Percentiles rank a stretch among this genome's conserved stretches.
Conservation (phyloP, 2,797 vertebrate species). For the Spondyliosoma cantharus region DNA sequence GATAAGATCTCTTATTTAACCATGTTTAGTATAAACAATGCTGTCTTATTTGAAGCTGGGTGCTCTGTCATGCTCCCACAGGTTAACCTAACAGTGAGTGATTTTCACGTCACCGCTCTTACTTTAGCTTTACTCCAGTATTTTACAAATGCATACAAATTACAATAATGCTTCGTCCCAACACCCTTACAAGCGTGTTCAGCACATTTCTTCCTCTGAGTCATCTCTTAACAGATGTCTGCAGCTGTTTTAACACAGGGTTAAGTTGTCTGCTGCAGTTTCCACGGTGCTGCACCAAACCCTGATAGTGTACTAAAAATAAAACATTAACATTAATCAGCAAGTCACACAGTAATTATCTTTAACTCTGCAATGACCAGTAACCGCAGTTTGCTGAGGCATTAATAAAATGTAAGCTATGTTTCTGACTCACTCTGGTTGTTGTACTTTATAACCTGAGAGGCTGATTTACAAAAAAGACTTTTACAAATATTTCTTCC, state of each 20-base stretch:
- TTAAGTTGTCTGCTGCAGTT: slow-evolving; percentile 2
- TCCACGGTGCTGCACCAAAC: background rate
- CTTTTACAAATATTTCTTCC: background rate
- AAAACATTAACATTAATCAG: background rate
- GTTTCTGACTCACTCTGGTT: slow-evolving; percentile 1
- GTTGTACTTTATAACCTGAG: background rate
- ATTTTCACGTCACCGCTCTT: background rate
- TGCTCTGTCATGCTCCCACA: slow-evolving; percentile 29
- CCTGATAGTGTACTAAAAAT: background rate
- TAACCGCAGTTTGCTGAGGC: background rate
- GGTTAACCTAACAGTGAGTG: background rate
- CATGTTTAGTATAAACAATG: slow-evolving; percentile 57
- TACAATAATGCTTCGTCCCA: too few relatives aligned
- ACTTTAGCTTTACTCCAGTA: background rate
- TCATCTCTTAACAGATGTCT: slow-evolving; percentile 27
- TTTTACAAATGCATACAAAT: background rate
- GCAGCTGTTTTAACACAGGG: background rate
- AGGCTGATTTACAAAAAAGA: background rate
- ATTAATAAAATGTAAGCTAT: background rate
- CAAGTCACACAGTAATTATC: background rate
- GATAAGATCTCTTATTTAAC: slow-evolving; percentile 28
- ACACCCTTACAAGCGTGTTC: background rate
- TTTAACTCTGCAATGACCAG: background rate
- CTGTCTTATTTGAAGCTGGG: slow-evolving; percentile 1
- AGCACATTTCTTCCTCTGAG: slow-evolving; percentile 33